phyloP scores from a whole-genome alignment of 2,888 invertebrate genomes.

The Netelia inedita region DNA sequence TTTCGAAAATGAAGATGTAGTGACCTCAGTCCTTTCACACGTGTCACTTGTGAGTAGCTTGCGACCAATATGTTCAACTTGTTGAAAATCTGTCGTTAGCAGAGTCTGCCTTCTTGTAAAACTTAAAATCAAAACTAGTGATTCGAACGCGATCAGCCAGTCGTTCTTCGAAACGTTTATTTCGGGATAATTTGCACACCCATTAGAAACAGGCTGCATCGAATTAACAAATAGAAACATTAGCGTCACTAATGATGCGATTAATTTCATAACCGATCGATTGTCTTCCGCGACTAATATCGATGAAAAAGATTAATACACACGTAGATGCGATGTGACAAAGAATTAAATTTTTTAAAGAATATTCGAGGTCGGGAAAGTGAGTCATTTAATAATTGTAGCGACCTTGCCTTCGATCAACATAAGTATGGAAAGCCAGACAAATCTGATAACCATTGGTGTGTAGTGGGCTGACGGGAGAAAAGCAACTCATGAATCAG shows the following conservation, averaged over 20 bases:
- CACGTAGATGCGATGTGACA: not conserved
- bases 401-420: slow-evolving; percentile 14
- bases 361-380: not conserved
- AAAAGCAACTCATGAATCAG: slow-evolving; percentile 42
- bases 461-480: not conserved
- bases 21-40: no score
- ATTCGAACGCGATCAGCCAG: no score
- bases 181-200: no score
- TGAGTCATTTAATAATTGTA: slow-evolving; percentile 25
- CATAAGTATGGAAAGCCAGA: slow-evolving; percentile 19
- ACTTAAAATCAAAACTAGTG: no score
- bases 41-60: no score
- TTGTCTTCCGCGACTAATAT: not conserved
- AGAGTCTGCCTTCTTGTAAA: no score
- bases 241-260: not conserved
- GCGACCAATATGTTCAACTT: no score
- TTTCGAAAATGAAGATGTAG: no score
- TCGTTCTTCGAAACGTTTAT: no score
- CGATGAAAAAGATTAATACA: not conserved
- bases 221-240: no score
- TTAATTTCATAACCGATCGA: not conserved
- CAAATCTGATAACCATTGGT: slow-evolving; percentile 26
- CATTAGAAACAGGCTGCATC: no score
- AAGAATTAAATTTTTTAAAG: not conserved
- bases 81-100: no score